Percentiles rank a stretch among this genome's conserved stretches.
Conservation (phyloP, 2,113 vertebrate species). For the Ophiodon elongatus region DNA sequence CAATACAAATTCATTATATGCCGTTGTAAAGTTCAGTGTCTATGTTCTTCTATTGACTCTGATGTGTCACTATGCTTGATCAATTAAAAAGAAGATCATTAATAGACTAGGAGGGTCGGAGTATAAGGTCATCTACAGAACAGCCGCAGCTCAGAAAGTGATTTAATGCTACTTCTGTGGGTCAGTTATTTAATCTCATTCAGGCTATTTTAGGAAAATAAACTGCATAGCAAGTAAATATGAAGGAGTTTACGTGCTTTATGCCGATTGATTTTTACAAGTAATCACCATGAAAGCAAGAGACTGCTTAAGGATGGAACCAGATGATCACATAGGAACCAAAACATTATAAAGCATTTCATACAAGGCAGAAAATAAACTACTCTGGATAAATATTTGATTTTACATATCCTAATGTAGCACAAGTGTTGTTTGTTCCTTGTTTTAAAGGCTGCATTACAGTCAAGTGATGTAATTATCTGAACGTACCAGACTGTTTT, state of each 20-base stretch:
- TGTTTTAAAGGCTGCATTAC: no score
- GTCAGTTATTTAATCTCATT: not conserved
- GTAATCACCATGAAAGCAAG: not conserved
- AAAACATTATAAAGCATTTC: not conserved
- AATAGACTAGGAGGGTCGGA: not conserved
- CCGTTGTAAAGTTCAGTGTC: not conserved
- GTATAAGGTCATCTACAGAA: not conserved
- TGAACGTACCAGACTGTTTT: no score
- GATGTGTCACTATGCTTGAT: not conserved
- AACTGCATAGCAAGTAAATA: not conserved
- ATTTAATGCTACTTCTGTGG: not conserved
- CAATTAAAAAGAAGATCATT: not conserved
- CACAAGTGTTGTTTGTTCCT: no score
- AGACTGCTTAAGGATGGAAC: not conserved
- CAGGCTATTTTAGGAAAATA: not conserved
- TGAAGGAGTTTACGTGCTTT: not conserved
- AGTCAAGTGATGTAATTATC: no score
- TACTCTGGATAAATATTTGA: not conserved
- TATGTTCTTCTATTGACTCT: not conserved
- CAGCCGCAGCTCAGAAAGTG: not conserved
- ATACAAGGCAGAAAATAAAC: not conserved
- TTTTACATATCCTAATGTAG: no score
- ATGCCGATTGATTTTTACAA: not conserved
- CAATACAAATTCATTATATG: slow-evolving; percentile 1
- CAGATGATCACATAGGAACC: not conserved